These are phyloP conservation scores for Phalera bucephala DNA, from an alignment of 2,888 invertebrate species.

Conservation along the genomic window DNA sequence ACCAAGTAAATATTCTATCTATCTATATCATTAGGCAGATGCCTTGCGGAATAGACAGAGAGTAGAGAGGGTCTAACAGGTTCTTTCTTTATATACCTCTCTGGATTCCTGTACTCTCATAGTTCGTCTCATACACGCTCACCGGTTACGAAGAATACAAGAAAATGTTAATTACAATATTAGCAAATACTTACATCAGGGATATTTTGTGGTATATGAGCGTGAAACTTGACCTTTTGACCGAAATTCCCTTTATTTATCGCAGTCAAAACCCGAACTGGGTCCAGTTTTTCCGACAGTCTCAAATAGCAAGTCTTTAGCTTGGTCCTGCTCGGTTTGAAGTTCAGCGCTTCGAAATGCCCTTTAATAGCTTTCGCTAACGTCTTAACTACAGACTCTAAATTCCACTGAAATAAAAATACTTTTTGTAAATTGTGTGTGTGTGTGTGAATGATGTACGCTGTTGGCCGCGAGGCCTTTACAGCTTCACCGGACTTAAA, in stretches of 20 bases:
- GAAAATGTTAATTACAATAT: too few relatives aligned
- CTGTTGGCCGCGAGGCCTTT: too few relatives aligned
- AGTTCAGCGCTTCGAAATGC: constrained; percentile 46
- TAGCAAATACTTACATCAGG: constrained; percentile 60
- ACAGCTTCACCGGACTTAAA: too few relatives aligned
- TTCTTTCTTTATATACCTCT: too few relatives aligned
- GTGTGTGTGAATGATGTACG: too few relatives aligned
- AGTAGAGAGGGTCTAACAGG: too few relatives aligned
- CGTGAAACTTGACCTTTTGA: constrained; percentile 22
- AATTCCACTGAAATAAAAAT: constrained; percentile 35
- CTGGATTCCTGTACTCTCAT: too few relatives aligned
- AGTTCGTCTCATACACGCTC: too few relatives aligned
- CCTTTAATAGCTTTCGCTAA: constrained; percentile 37
- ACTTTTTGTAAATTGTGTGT: not conserved
- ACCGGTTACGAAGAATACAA: too few relatives aligned
- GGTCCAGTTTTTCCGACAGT: constrained; percentile 46
- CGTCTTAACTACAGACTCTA: constrained; percentile 23
- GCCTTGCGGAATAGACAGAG: too few relatives aligned
- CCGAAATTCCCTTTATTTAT: constrained; percentile 24
- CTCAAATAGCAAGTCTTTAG: constrained; percentile 43
- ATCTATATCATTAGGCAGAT: too few relatives aligned
- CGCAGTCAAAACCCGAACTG: constrained; percentile 32
- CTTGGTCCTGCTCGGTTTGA: constrained; percentile 5
- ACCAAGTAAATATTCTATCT: too few relatives aligned
- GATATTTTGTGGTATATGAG: constrained; percentile 40